phyloP scores from a whole-genome alignment of 1,140 invertebrate species.

The Bombus balteatus region DNA sequence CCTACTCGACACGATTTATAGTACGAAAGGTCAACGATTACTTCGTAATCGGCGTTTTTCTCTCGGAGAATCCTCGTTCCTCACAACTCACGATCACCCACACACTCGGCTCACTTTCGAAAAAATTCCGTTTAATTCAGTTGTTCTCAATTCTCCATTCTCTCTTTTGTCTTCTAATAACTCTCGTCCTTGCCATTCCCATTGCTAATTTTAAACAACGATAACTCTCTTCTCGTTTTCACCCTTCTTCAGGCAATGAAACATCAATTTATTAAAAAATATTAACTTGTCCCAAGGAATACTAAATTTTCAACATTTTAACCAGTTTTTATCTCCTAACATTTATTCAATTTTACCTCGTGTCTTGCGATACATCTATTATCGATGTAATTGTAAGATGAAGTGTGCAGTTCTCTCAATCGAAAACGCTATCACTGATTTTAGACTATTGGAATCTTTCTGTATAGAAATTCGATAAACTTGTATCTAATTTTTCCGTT shows the following conservation, averaged over 20 bases:
- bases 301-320: not conserved
- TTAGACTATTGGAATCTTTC: not conserved
- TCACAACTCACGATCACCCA: conserved; percentile 25
- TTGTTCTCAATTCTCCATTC: not conserved
- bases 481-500: not conserved
- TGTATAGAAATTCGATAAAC: not conserved
- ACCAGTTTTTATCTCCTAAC: not conserved
- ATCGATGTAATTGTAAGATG: not conserved
- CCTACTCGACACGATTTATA: conserved; percentile 10
- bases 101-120: conserved; percentile 27
- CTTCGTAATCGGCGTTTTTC: conserved; percentile 5
- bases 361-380: not conserved
- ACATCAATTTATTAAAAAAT: not conserved
- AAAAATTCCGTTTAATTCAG: conserved; percentile 29
- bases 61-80: conserved; percentile 9
- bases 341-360: not conserved
- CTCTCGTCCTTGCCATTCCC: too few relatives aligned
- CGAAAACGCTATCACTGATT: too few relatives aligned
- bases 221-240: not conserved
- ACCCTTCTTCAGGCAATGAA: too few relatives aligned
- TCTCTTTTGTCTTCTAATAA: not conserved
- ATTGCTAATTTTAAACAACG: not conserved
- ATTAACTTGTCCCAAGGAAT: not conserved
- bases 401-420: not conserved
- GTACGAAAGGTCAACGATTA: conserved; percentile 34